Percentiles rank a stretch among this genome's conserved stretches.
Conservation (phyloP, 1,140 invertebrate genomes). For the Carposina sasakii region DNA sequence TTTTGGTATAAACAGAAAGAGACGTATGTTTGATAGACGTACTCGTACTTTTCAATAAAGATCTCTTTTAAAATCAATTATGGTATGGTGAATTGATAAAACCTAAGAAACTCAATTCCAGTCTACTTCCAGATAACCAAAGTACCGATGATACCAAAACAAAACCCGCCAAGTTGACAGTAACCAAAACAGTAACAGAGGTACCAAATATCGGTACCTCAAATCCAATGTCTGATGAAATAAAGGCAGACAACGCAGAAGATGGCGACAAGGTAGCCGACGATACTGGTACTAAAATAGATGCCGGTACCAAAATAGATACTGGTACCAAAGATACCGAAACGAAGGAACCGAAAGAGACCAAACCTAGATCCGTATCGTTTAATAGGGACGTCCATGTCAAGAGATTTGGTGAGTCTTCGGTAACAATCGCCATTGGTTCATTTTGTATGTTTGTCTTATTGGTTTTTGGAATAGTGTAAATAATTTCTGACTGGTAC, state of each 20-base stretch:
- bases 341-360: conserved; percentile 57
- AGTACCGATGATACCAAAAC: conserved; percentile 48
- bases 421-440: too few species aligned
- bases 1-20: too few species aligned
- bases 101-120: too few species aligned
- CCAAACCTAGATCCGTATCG: conserved; percentile 76
- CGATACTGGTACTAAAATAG: conserved; percentile 29
- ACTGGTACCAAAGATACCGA: conserved; percentile 36
- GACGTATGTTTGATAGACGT: background rate
- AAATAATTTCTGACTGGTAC: too few species aligned
- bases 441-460: too few species aligned
- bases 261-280: conserved; percentile 51
- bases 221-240: conserved; percentile 61
- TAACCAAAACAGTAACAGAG: conserved; percentile 34
- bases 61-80: too few species aligned
- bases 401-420: conserved; percentile 88
- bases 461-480: too few species aligned
- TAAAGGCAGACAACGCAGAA: conserved; percentile 25
- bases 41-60: background rate
- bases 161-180: conserved; percentile 45
- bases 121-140: conserved; percentile 52
- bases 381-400: conserved; percentile 92
- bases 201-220: conserved; percentile 56
- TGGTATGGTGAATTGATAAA: too few species aligned
- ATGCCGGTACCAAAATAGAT: conserved; percentile 12